Percentiles rank a stretch among this genome's conserved stretches.
Evolutionary conservation across 1,140 invertebrate genomes (phyloP).

Genomic region (Sesamia nonagrioides): DNA sequence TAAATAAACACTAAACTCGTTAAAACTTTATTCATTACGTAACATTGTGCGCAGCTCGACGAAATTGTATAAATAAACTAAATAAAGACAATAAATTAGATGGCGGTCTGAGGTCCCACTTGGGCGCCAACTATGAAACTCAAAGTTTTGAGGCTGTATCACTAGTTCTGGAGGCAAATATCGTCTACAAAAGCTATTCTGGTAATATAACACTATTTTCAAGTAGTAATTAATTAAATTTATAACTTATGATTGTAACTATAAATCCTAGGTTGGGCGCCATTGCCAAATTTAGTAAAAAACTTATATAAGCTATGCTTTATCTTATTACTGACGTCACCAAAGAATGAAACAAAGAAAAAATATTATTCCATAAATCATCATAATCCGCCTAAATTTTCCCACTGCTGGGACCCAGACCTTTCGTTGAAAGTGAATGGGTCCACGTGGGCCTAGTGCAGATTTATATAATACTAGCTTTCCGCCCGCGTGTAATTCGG

Average conservation of each 20-base stretch:
- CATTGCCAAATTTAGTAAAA: neutral
- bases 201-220: no score
- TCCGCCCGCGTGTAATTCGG: no score
- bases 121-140: slow-evolving; percentile 28
- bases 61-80: slow-evolving; percentile 39
- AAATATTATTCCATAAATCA: no score
- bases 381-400: no score
- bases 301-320: no score
- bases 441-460: no score
- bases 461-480: no score
- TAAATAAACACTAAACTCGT: slow-evolving; percentile 34
- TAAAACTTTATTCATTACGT: slow-evolving; percentile 42
- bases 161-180: slow-evolving; percentile 17
- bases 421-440: no score
- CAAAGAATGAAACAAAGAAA: no score
- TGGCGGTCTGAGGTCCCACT: slow-evolving; percentile 2
- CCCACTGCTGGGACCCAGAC: no score
- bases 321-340: no score
- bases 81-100: slow-evolving; percentile 31
- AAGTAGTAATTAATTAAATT: neutral
- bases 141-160: neutral
- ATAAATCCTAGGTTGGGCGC: slow-evolving; percentile 1
- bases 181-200: neutral
- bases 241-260: neutral
- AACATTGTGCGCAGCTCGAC: neutral